phyloP scores from a whole-genome alignment of 2,888 invertebrate genomes.

The Carcina quercana region DNA sequence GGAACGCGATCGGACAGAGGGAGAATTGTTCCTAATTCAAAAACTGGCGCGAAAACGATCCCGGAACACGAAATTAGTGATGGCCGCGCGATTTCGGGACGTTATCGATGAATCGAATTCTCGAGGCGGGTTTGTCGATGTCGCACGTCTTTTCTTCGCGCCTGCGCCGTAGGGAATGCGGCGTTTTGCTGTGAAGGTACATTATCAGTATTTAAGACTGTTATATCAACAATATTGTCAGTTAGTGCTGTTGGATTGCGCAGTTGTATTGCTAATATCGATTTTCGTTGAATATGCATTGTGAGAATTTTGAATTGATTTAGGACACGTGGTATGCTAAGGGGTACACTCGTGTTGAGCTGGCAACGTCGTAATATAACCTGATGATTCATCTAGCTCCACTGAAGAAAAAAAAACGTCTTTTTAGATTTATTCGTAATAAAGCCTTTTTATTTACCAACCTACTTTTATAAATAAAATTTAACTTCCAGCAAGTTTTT shows the following conservation, averaged over 20 bases:
- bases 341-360: too few relatives aligned
- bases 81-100: constrained; percentile 10
- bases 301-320: constrained; percentile 14
- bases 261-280: constrained; percentile 21
- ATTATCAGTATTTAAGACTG: constrained; percentile 32
- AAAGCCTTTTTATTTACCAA: too few relatives aligned
- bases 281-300: constrained; percentile 30
- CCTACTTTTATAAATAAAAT: too few relatives aligned
- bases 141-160: constrained; percentile 27
- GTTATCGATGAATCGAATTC: constrained; percentile 24
- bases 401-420: too few relatives aligned
- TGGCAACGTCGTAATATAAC: too few relatives aligned
- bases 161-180: constrained; percentile 29
- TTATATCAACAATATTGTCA: constrained; percentile 25
- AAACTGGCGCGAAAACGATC: constrained; percentile 17
- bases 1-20: constrained; percentile 5
- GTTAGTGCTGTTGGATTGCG: constrained; percentile 3
- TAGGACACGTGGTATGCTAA: too few relatives aligned
- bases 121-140: constrained; percentile 4
- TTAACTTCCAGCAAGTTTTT: too few relatives aligned
- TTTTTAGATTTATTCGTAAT: too few relatives aligned
- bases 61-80: constrained; percentile 25
- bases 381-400: too few relatives aligned
- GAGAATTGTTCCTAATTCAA: constrained; percentile 4
- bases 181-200: constrained; percentile 17